Percentiles rank a stretch among this genome's conserved stretches.
Conservation (phyloP, 37 sponge, comb jelly and placozoan genomes). For the Beroe forskalii region DNA sequence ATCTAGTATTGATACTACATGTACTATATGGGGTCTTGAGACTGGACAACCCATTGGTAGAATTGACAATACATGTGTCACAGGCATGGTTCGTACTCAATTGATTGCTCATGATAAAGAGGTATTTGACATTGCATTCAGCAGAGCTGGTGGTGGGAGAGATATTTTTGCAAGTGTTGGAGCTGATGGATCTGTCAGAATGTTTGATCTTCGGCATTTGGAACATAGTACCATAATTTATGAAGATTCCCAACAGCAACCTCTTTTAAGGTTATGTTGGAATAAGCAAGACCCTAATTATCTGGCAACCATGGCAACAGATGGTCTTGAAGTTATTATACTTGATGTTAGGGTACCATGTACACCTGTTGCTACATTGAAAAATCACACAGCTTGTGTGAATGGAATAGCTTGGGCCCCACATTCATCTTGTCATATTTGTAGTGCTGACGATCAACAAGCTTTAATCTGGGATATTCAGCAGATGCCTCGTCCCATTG, state of each 20-base stretch:
- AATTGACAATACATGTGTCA: conserved; percentile 46
- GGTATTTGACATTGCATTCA: conserved; percentile 88
- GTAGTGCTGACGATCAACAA: conserved; percentile 89
- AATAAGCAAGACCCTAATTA: conserved; percentile 94
- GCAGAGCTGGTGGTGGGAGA: conserved; percentile 77
- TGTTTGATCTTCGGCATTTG: conserved; percentile 92
- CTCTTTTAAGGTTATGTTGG: conserved; percentile 83
- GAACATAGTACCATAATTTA: conserved; percentile 93
- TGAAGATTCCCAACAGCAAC: conserved; percentile 77
- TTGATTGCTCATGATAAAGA: conserved; percentile 88
- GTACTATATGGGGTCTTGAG: conserved; percentile 90
- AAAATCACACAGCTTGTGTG: conserved; percentile 82
- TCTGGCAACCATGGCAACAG: conserved; percentile 83
- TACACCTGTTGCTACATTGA: conserved; percentile 77
- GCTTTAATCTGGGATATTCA: conserved; percentile 97
- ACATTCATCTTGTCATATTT: conserved; percentile 94
- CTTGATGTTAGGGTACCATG: conserved; percentile 87
- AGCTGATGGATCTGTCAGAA: conserved; percentile 88
- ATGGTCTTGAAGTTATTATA: conserved; percentile 81
- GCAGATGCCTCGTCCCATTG: conserved; percentile 88
- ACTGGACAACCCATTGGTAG: conserved; percentile 78
- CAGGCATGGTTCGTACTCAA: conserved; percentile 82
- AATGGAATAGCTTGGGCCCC: conserved; percentile 97
- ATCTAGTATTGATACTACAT: conserved; percentile 93
- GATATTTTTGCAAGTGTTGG: conserved; percentile 91